phyloP scores from a whole-genome alignment of 2,888 invertebrate genomes.

The Listrodromus nycthemerus region DNA sequence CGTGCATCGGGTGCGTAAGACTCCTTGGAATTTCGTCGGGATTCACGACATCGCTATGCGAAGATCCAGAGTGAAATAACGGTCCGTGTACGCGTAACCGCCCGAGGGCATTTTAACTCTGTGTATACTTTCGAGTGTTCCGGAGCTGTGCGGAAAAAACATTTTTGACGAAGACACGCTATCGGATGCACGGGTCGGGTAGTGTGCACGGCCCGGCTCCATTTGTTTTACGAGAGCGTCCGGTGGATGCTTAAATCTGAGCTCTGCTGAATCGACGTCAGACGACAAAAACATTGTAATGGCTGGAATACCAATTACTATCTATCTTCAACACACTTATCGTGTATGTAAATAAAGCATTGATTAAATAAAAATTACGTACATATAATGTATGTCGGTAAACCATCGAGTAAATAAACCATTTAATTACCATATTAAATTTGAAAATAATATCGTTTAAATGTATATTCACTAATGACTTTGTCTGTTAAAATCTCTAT shows the following conservation, averaged over 20 bases:
- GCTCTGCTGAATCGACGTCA: too few relatives aligned
- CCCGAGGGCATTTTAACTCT: background rate
- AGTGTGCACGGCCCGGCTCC: background rate
- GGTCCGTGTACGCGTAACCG: constrained; percentile 25
- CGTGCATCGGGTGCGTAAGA: constrained; percentile 53
- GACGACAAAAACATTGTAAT: background rate
- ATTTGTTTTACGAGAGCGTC: background rate
- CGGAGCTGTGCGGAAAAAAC: background rate
- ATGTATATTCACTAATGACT: too few relatives aligned
- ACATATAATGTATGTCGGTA: too few relatives aligned
- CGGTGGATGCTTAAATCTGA: too few relatives aligned
- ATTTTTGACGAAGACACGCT: background rate
- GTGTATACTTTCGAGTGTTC: background rate
- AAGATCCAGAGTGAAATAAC: constrained; percentile 37
- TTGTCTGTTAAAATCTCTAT: too few relatives aligned
- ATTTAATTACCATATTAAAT: too few relatives aligned
- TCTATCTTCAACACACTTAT: too few relatives aligned
- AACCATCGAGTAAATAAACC: too few relatives aligned
- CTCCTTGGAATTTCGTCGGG: constrained; percentile 23
- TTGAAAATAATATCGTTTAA: too few relatives aligned
- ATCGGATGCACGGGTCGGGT: background rate
- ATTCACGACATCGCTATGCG: constrained; percentile 30
- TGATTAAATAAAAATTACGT: too few relatives aligned
- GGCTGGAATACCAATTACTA: background rate
- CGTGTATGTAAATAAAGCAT: too few relatives aligned